Evolutionary conservation across 2,888 invertebrate species (phyloP).

Genomic region (Allacma fusca): DNA sequence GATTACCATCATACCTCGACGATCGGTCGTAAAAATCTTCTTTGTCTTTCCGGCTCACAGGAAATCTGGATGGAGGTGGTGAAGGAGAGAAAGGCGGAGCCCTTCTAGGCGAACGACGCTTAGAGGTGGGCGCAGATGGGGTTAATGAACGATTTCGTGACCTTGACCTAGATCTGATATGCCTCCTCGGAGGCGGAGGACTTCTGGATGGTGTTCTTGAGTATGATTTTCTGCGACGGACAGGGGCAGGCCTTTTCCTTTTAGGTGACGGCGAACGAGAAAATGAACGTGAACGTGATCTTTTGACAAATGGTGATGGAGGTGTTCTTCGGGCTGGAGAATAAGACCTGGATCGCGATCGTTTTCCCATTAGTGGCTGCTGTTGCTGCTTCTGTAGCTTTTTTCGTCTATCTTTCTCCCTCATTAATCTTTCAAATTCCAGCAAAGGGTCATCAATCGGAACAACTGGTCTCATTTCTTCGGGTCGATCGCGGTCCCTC

Average conservation of each 20-base stretch:
- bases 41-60: constrained; percentile 53
- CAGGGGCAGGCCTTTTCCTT: constrained; percentile 51
- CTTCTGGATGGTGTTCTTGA: constrained; percentile 64
- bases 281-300: constrained; percentile 62
- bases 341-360: constrained; percentile 65
- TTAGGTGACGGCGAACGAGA: constrained; percentile 60
- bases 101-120: constrained; percentile 53
- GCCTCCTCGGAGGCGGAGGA: constrained; percentile 62
- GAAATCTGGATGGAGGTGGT: constrained; percentile 56
- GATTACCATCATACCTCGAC: constrained; percentile 28
- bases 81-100: constrained; percentile 60
- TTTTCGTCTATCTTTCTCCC: constrained; percentile 81
- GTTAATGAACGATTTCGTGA: constrained; percentile 50
- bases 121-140: constrained; percentile 30
- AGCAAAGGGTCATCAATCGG: constrained; percentile 85
- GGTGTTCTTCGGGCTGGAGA: constrained; percentile 61
- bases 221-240: constrained; percentile 62
- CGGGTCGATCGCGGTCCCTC: constrained; percentile 44
- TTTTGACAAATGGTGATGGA: constrained; percentile 60
- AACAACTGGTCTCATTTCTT: constrained; percentile 64
- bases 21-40: constrained; percentile 56
- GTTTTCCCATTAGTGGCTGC: constrained; percentile 64
- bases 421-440: constrained; percentile 84
- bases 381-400: constrained; percentile 41
- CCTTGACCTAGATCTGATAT: constrained; percentile 51